These are phyloP conservation scores for Psammodynastes pulverulentus DNA, from an alignment of 2,113 vertebrate species.

Conservation along the genomic window DNA sequence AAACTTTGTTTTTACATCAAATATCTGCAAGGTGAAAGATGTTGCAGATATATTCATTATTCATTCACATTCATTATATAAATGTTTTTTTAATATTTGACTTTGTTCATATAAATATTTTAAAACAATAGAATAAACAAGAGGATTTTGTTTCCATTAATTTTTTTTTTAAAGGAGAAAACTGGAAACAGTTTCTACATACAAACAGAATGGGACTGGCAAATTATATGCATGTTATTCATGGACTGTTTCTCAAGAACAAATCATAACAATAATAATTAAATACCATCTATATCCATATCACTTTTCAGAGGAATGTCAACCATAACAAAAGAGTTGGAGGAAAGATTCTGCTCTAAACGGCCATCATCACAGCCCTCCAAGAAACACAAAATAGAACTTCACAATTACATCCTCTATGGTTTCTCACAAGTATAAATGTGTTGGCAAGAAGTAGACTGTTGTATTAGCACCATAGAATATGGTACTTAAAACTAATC, in stretches of 20 bases:
- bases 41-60: too few species aligned
- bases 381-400: background rate
- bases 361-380: background rate
- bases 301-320: background rate
- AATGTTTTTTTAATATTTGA: background rate
- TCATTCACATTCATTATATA: too few species aligned
- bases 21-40: constrained; percentile 16
- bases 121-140: background rate
- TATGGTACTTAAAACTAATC: background rate
- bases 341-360: background rate
- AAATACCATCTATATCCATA: background rate
- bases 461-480: background rate
- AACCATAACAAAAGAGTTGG: background rate
- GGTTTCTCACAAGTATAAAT: background rate
- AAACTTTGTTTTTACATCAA: background rate
- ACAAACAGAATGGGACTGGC: background rate
- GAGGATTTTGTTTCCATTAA: background rate
- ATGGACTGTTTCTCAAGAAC: background rate
- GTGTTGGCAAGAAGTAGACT: background rate
- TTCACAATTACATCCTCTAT: background rate
- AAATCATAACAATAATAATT: background rate
- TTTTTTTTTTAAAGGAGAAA: background rate
- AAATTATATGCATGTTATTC: background rate
- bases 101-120: background rate
- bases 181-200: constrained; percentile 9